Base-by-base conservation (phyloP, 2,797 vertebrate genomes). In the Pelobates cultripes region DNA sequence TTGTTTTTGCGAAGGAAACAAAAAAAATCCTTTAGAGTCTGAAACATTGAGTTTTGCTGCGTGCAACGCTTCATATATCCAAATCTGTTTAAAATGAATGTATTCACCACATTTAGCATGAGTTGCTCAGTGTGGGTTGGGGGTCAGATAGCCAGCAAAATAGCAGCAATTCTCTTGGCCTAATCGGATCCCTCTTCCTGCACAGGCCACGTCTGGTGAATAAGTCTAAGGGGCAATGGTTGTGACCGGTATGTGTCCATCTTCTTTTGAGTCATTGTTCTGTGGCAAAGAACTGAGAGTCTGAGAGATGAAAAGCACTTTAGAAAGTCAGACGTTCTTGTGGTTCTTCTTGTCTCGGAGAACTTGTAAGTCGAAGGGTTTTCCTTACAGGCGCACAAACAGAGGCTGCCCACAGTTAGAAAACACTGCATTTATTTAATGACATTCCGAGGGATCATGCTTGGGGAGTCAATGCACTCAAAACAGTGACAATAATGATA, bases 211-310 rank as follows among this genome's bases (percentile, higher is more conserved):
- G n/a, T 1, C 66, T 63, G 66, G 64, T 73, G 81, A 83, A 83
- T 83, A 63, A 55, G 82, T 43, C 63, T 53, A 68, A 61, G 82
- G 47, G 77, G 53, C 77, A 64, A 71, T 40, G 3, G 0, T 15
- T 45, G 81, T 74, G 72, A 83, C 81, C 81, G 43, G 53, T 63
- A 43, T 64, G 9, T 70, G 44, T 55, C 77, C 44, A 77, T 13
- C 73, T 72, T 84, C 77, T 84, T 75, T 79, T 5, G 60, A 4
- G 13, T 66, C 82, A 66, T 84, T 84, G 82, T 84, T 84, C 77
- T 55, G 61, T 3, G 14, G 69, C 64, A 45, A 44, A 73, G 57
- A 78, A 63, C 69, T 3, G 71, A 70, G 44, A 61, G 61, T 79
- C 71, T 70, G 67, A 14, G 40, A 72, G 60, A 80, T 79, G 77